Percentiles rank a stretch among this genome's conserved stretches.
Conservation (phyloP, 92 coral and sea anemone genomes). For the Siderastrea radians region DNA sequence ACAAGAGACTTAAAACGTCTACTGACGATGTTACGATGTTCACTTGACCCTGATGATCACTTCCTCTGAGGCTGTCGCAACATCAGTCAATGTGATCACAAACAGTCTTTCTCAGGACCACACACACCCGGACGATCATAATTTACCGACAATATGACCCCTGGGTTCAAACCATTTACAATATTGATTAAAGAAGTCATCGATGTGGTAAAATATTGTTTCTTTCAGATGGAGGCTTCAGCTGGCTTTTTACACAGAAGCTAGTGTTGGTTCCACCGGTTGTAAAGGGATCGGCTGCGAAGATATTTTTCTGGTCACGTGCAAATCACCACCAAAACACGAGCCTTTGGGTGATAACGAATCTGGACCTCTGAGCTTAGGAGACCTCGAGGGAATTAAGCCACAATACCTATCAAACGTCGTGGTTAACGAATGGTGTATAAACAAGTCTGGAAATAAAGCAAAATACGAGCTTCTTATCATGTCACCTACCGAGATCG, state of each 20-base stretch:
- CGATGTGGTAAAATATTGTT: not conserved
- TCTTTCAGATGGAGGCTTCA: constrained; percentile 70
- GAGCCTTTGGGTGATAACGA: not conserved
- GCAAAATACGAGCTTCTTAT: constrained; percentile 64
- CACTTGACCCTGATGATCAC: too few relatives aligned
- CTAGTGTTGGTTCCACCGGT: constrained; percentile 50
- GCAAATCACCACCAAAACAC: constrained; percentile 3
- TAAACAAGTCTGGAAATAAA: not conserved
- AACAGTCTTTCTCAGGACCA: too few relatives aligned
- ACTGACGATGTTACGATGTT: too few relatives aligned
- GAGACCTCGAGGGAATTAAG: constrained; percentile 40
- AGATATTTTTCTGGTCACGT: constrained; percentile 55
- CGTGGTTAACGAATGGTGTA: constrained; percentile 72
- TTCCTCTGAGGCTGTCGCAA: too few relatives aligned
- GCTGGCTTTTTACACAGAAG: constrained; percentile 61
- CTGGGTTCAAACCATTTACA: too few relatives aligned
- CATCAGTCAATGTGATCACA: too few relatives aligned
- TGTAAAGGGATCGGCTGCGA: constrained; percentile 59
- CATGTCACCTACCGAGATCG: constrained; percentile 75
- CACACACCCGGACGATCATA: too few relatives aligned
- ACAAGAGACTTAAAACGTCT: too few relatives aligned
- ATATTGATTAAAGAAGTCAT: too few relatives aligned
- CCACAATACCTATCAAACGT: constrained; percentile 71
- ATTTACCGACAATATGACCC: too few relatives aligned
- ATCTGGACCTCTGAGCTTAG: constrained; percentile 33